Evolutionary conservation across 2,113 vertebrate genomes (phyloP).

Genomic region (Meles meles): DNA sequence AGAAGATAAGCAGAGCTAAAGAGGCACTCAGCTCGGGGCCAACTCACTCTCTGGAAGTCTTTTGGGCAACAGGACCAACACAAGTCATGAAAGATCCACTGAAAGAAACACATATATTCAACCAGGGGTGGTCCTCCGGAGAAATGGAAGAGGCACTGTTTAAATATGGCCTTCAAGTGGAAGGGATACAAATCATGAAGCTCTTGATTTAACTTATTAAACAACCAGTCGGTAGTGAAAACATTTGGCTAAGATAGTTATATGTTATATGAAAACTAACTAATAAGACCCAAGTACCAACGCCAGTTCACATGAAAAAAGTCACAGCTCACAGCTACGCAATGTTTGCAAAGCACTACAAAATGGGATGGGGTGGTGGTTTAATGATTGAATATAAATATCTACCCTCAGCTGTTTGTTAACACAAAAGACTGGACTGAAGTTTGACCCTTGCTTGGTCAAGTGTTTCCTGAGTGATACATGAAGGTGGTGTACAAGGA

Average conservation of each 20-base stretch:
- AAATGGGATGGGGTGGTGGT: not conserved
- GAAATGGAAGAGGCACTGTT: not conserved
- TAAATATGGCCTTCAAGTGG: not conserved
- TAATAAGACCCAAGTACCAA: not conserved
- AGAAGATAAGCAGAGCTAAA: not conserved
- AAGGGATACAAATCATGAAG: not conserved
- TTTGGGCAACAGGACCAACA: not conserved
- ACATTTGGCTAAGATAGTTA: not conserved
- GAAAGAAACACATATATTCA: not conserved
- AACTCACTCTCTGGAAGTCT: not conserved
- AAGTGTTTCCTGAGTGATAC: not conserved
- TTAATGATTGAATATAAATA: not conserved
- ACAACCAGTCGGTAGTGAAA: not conserved
- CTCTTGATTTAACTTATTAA: not conserved
- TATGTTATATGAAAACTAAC: not conserved
- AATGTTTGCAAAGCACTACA: not conserved
- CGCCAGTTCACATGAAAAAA: not conserved
- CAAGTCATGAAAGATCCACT: not conserved
- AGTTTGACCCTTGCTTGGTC: not conserved
- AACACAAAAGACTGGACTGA: not conserved
- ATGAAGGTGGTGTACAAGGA: not conserved
- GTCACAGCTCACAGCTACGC: not conserved
- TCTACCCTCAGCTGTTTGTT: not conserved
- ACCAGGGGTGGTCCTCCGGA: not conserved
- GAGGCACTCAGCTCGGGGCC: not conserved